Base-by-base conservation (phyloP, 1,140 invertebrate species). In the Belonocnema kinseyi region DNA sequence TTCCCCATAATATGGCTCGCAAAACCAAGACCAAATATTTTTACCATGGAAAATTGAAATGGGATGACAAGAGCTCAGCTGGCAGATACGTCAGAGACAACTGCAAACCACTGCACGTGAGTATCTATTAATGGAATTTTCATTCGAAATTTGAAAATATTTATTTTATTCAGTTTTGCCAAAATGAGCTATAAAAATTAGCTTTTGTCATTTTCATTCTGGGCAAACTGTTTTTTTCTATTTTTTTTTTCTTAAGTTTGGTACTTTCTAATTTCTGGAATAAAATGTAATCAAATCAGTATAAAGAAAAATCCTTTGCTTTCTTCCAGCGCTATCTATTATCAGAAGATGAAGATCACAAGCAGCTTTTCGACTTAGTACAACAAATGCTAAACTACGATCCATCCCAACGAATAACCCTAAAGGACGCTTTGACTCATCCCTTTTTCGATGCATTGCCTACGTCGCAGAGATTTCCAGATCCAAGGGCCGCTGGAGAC, bases 11-110 rank as follows among this genome's bases (percentile, higher is more conserved):
- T 93, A 98, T 99, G 98, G 95, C 96, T 17, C 94, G 97, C 81
- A 98, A 98, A 94, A 99, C 98, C 77, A 98, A 98, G 93, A 99
- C 98, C 79, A 99, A 98, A 93, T 98, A 98, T 89, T 98, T 98
- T 91, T 97, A 97, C 90, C 96, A 98, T 87, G 97, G 97, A 11
- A 96, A 97, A 93, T 93, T 99, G 81, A 97, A 97, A 88, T 99
- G 98, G 97, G 97, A 98, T 88, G 97, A 98, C 79, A 97, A 97
- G 86, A 97, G 96, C 85, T 97, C 97, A 16, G 96, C 97, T 76
- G 98, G 97, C n/a, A 94, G 97, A 92, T 99, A 99, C 88, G 98
- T 99, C n/a, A 93, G 97, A 82, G 97, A 99, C 88, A 99, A 99
- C 91, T 99, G 98, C 93, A 99, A 99, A 93, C 98, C 97, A 61